A percentile compares a stretch with the other conserved stretches of the same genome.
These are phyloP conservation scores for Isaurus tuberculatus DNA, from an alignment of 92 coral and sea anemone genomes.

Conservation along the genomic window DNA sequence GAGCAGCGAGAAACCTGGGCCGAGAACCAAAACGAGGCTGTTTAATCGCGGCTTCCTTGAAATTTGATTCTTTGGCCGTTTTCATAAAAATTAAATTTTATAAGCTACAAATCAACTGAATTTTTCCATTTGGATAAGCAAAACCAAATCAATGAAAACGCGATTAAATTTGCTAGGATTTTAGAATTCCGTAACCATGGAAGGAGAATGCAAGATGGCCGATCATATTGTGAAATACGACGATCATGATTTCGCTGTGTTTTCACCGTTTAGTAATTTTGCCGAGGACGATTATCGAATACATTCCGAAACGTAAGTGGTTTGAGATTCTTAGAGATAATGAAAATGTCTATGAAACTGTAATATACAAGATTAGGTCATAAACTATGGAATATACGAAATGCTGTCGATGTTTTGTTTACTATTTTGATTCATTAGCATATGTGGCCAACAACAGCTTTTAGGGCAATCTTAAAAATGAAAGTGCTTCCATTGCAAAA, in stretches of 20 bases:
- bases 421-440: too few species aligned
- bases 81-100: not conserved
- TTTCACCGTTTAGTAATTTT: conserved; percentile 3
- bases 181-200: not conserved
- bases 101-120: not conserved
- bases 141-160: not conserved
- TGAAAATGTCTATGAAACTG: too few species aligned
- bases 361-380: too few species aligned
- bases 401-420: too few species aligned
- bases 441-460: too few species aligned
- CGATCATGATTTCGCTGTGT: conserved; percentile 27
- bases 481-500: too few species aligned
- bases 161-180: not conserved
- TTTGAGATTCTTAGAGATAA: not conserved
- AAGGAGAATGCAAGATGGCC: conserved; percentile 26
- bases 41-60: not conserved
- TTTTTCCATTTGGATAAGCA: not conserved
- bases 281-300: conserved; percentile 16
- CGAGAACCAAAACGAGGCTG: conserved; percentile 12
- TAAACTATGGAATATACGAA: too few species aligned
- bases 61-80: not conserved
- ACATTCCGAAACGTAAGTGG: conserved; percentile 21
- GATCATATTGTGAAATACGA: conserved; percentile 26
- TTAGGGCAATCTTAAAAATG: too few species aligned
- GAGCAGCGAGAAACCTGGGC: not conserved